Evolutionary conservation across 53 echinoderm and acorn worm species (phyloP), one percentile per base, ranked within the genome.

Genomic region (Henricia sp.): DNA sequence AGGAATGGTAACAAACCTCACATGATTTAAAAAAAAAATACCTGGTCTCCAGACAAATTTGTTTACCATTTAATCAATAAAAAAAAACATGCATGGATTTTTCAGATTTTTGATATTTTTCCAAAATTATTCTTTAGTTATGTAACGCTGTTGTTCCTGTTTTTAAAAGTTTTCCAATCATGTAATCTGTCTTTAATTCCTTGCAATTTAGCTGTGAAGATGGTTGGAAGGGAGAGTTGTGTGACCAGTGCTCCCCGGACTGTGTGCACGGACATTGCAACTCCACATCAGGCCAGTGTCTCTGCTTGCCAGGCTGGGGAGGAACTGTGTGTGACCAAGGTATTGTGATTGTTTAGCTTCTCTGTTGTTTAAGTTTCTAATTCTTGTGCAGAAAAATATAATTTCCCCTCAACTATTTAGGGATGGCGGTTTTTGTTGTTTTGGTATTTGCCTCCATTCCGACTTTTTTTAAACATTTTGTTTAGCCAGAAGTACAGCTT

Each of bases 161-260:
- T 54, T 54, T 9, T 54, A 21, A 3, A 54, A 21, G 12, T 54
- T 6, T 6, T 6, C 4, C 20, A 13, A 6, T n/a, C 54, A 54
- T 4, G 20, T 4, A 19, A 4, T 17, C 20, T 13, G 13, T 16
- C 16, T 52, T 1, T 29, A 26, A 32, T 62, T 82, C 17, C 42
- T 23, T 17, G 6, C 1, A 16, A 58, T 74, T 30, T 83, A 94
- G 94, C 35, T 94, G 94, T 42, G 83, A 84, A 9, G 42, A 85
- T 37, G 94, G 88, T 35, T 94, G 94, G 94, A 82, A 94, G 37
- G 94, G 93, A 36, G 89, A 82, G n/a, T 83, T 91, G 24, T 94
- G 94, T 68, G 88, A 94, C 68, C 82, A 82, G 40, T 94, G 94
- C 69, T 59, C 66, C 52, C 68, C 82, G 1, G 82, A 60, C 26